Base-by-base conservation (phyloP, 2,888 invertebrate genomes). In the Scrobipalpa costella region DNA sequence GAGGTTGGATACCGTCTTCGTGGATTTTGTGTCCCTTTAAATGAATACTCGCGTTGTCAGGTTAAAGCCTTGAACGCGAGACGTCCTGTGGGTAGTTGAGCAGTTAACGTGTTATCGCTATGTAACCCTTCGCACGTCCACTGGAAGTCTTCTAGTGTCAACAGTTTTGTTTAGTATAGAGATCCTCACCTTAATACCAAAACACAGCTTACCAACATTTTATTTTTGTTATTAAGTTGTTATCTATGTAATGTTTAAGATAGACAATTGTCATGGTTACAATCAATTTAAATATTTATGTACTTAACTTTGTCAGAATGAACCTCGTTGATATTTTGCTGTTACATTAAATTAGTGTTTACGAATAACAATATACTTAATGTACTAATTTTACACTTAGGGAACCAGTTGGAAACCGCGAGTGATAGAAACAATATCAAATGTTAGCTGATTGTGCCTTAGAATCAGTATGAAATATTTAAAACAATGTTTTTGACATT, bases 131-230 rank as follows among this genome's bases (percentile, higher is more conserved):
- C 11, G 15, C 49, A 49, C 33, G 34, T 49, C 49, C 47, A 33
- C 49, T 49, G 7, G 34, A 44, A 15, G 17, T 60, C n/a, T 47
- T 49, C n/a, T 47, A 34, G 49, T 63, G 64, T 70, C 72, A 73
- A 73, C 73, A 72, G 72, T 71, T 73, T n/a, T 80, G 71, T 71
- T 78, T 90, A 88, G 88, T 72, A 74, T 89, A 90, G 88, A 85
- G 79, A 82, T 86, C 90, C 89, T 91, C 90, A 90, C 88, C 85
- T 88, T 84, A 85, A 91, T 90, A 91, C 91, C 91, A 91, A 91
- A 91, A 88, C 86, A 90, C 91, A 88, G 88, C 89, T 91, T 91
- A 91, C 91, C 91, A 91, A 88, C 89, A 85, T 85, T 87, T 84
- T 87, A 85, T 87, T 83, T 49, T 85, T 78, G 81, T 83, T 84